phyloP scores from a whole-genome alignment of 1,140 invertebrate genomes.

The Cydia amplana region DNA sequence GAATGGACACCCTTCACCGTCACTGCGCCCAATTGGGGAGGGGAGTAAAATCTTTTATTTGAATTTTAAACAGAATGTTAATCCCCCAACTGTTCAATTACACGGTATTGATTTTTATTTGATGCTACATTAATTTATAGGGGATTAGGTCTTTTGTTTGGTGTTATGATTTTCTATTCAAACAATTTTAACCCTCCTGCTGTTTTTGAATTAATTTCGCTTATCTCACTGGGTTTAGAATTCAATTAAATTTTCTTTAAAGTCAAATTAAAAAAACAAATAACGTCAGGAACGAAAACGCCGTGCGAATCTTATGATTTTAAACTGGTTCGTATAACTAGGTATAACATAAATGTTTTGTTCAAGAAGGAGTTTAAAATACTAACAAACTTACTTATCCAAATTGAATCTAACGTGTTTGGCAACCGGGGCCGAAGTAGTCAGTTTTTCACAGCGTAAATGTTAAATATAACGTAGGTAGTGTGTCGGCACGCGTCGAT shows the following conservation, averaged over 20 bases:
- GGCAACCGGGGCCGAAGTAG: neutral
- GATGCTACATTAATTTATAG: constrained; percentile 40
- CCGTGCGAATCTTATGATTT: neutral
- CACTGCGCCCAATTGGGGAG: constrained; percentile 66
- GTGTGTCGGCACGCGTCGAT: constrained; percentile 4
- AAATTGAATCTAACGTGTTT: constrained; percentile 7
- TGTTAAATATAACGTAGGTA: neutral
- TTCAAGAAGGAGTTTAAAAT: neutral
- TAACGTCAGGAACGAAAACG: neutral
- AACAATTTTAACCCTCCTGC: constrained; percentile 34
- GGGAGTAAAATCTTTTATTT: constrained; percentile 65
- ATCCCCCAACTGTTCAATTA: constrained; percentile 37
- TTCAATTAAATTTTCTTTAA: constrained; percentile 7
- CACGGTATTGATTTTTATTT: constrained; percentile 48
- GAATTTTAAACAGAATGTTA: constrained; percentile 60
- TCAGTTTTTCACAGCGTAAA: neutral
- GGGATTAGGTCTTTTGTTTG: constrained; percentile 39
- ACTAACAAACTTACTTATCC: neutral
- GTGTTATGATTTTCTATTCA: constrained; percentile 34
- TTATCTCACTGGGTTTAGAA: constrained; percentile 1
- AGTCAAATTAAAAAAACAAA: neutral
- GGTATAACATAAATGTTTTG: neutral
- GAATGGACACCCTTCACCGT: constrained; percentile 62
- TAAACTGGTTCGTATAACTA: neutral
- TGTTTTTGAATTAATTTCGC: constrained; percentile 36